A percentile compares a stretch with the other conserved stretches of the same genome.
phyloP scores from a whole-genome alignment of 2,113 vertebrate genomes.

The Elephas maximus region DNA sequence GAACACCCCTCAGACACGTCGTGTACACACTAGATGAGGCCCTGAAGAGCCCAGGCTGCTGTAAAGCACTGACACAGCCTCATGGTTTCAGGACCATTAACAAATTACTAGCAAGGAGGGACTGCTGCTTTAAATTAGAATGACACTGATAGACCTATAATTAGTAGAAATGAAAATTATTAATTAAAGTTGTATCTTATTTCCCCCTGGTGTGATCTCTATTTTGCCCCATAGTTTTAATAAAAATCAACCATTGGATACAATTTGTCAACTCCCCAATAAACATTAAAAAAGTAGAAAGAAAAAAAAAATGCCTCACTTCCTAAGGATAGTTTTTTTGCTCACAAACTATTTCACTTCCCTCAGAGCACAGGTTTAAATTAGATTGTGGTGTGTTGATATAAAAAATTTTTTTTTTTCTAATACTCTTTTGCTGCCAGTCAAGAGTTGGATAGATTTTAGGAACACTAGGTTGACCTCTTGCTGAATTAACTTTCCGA shows the following conservation, averaged over 20 bases:
- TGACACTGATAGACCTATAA: background rate
- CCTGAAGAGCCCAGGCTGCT: background rate
- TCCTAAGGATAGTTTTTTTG: background rate
- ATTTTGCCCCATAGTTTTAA: constrained; percentile 43
- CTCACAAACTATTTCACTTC: background rate
- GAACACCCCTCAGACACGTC: rapidly evolving
- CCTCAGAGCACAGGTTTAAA: background rate
- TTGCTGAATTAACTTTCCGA: background rate
- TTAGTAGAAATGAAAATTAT: constrained; percentile 64
- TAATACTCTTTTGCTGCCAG: background rate
- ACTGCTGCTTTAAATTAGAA: constrained; percentile 48
- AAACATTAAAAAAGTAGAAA: background rate
- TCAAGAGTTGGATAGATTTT: background rate
- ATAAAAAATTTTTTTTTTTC: background rate
- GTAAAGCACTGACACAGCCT: background rate
- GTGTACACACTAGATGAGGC: background rate
- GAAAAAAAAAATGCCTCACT: background rate
- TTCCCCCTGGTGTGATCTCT: constrained; percentile 16
- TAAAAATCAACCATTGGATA: constrained; percentile 56
- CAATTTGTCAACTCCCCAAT: constrained; percentile 8
- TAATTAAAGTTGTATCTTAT: constrained; percentile 64
- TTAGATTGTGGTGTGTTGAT: background rate
- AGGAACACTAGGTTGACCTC: background rate
- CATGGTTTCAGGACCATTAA: background rate
- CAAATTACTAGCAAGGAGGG: background rate